Conservation (phyloP, 2,888 invertebrate genomes). For the Brachyptera risi region DNA sequence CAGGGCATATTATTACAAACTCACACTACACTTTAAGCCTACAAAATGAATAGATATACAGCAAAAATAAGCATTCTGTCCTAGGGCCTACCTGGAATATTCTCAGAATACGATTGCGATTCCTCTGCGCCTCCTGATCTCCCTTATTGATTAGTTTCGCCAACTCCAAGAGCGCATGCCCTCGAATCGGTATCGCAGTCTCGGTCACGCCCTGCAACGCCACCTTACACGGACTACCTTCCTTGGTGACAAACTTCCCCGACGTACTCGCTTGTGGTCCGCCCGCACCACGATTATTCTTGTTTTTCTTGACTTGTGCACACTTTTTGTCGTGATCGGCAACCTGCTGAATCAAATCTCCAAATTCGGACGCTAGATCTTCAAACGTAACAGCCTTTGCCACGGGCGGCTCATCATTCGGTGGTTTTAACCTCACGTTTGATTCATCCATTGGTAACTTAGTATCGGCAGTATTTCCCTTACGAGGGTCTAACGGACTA, state of each 20-base stretch:
- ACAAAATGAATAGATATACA: neutral
- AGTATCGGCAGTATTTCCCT: neutral
- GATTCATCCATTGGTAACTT: conserved; percentile 7
- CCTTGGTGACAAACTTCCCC: conserved; percentile 31
- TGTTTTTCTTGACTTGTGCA: conserved; percentile 31
- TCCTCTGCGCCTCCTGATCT: conserved; percentile 59
- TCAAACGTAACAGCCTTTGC: neutral
- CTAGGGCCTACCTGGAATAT: conserved; percentile 71
- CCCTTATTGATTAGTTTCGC: conserved; percentile 64
- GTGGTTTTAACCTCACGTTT: neutral
- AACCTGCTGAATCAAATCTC: conserved; percentile 7
- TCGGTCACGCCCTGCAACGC: conserved; percentile 66
- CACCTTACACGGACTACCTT: conserved; percentile 50
- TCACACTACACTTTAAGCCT: neutral
- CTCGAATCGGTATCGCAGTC: conserved; percentile 70
- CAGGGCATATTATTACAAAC: conserved; percentile 9
- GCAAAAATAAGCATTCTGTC: too few relatives aligned
- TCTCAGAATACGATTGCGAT: conserved; percentile 62
- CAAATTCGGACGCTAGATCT: neutral
- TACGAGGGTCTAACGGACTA: neutral
- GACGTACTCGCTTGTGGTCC: conserved; percentile 15
- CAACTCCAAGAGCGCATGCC: conserved; percentile 71
- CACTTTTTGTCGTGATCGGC: conserved; percentile 16
- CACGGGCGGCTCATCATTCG: neutral
- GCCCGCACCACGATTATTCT: neutral